Evolutionary conservation across 2,113 vertebrate genomes (phyloP).

Genomic region (Rattus norvegicus): DNA sequence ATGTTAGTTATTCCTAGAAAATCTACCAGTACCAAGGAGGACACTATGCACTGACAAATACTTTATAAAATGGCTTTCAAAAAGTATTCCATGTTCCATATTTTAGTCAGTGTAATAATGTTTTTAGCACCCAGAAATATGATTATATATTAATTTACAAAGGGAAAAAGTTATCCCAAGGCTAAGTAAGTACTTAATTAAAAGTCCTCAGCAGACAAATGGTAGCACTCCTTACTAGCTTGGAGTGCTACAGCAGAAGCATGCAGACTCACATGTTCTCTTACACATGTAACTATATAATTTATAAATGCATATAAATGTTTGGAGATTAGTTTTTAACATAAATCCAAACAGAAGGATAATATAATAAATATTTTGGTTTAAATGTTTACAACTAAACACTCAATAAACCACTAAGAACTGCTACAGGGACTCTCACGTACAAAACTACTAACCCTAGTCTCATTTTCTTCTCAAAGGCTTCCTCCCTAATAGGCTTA

Average conservation of each 20-base stretch:
- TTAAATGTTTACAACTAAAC: slow-evolving; percentile 47
- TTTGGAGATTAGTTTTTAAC: slow-evolving; percentile 24
- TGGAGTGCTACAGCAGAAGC: neutral
- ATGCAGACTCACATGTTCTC: neutral
- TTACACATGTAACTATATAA: neutral
- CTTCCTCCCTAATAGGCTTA: neutral
- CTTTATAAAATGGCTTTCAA: neutral
- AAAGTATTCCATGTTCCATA: too few species aligned
- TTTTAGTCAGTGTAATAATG: neutral
- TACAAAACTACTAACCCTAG: neutral
- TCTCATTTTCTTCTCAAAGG: neutral
- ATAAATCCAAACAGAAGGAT: slow-evolving; percentile 31
- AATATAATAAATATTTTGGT: neutral
- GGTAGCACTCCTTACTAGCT: neutral
- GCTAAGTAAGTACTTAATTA: neutral
- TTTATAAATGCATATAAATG: slow-evolving; percentile 12
- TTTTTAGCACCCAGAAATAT: slow-evolving; percentile 27
- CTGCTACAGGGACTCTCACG: neutral
- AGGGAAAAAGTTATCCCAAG: neutral
- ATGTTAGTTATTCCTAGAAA: neutral
- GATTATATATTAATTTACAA: neutral
- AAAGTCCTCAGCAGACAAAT: neutral
- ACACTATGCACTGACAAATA: neutral
- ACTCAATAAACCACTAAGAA: neutral
- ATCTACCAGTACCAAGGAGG: neutral